These are phyloP conservation scores for Gortyna flavago DNA, from an alignment of 2,888 invertebrate genomes.

Conservation along the genomic window DNA sequence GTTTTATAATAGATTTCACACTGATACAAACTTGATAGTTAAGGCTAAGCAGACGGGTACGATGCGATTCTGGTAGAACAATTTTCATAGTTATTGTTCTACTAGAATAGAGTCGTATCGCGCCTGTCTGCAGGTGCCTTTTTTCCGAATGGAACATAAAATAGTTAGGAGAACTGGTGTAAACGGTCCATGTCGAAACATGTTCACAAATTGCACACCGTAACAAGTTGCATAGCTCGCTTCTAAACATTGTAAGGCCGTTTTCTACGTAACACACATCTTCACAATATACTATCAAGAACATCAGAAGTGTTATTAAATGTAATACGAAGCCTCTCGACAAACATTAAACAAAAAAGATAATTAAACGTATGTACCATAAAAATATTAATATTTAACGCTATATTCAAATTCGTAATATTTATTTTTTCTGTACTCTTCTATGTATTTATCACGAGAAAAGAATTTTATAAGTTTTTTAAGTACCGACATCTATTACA, in stretches of 20 bases:
- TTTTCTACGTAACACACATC: conserved; percentile 77
- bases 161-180: conserved; percentile 61
- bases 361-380: conserved; percentile 76
- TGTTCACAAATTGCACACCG: conserved; percentile 63
- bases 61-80: not conserved
- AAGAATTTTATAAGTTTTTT: conserved; percentile 78
- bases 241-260: conserved; percentile 75
- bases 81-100: not conserved
- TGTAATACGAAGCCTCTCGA: conserved; percentile 76
- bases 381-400: conserved; percentile 82
- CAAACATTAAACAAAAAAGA: conserved; percentile 71
- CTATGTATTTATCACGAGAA: conserved; percentile 78
- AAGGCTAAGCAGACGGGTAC: not conserved
- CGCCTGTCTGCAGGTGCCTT: not conserved
- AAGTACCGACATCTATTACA: conserved; percentile 85
- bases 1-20: conserved; percentile 50
- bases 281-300: conserved; percentile 71
- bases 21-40: conserved; percentile 52
- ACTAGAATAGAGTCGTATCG: not conserved
- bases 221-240: conserved; percentile 67
- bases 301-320: conserved; percentile 76
- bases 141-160: conserved; percentile 72
- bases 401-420: conserved; percentile 79
- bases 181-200: conserved; percentile 50
- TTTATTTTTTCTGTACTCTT: conserved; percentile 78